phyloP scores from a whole-genome alignment of 2,797 vertebrate species.

The Decapterus maruadsi region DNA sequence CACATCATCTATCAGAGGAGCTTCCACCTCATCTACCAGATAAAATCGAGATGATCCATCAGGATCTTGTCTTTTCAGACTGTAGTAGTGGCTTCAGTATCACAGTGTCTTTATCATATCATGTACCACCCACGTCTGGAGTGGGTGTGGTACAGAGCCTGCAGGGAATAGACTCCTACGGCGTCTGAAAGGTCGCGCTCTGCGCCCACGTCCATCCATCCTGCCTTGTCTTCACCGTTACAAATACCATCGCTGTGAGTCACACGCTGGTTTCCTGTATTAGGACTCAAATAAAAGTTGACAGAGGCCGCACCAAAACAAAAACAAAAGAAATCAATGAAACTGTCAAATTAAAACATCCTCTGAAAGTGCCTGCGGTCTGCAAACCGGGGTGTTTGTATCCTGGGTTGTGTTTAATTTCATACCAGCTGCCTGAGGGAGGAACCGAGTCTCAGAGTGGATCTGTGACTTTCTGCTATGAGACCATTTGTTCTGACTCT shows the following conservation, averaged over 20 bases:
- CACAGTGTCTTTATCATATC: slow-evolving; percentile 10
- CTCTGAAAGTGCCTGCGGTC: slow-evolving; percentile 12
- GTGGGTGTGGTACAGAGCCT: slow-evolving; percentile 8
- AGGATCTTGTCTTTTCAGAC: background rate
- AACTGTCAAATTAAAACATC: slow-evolving; percentile 17
- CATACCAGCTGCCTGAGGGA: background rate
- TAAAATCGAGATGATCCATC: background rate
- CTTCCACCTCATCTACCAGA: too few relatives aligned
- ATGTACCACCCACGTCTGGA: slow-evolving; percentile 8
- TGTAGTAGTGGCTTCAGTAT: background rate
- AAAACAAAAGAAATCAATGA: background rate
- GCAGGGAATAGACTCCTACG: slow-evolving; percentile 45
- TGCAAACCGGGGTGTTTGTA: background rate
- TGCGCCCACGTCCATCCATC: slow-evolving; percentile 39
- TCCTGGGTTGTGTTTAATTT: background rate
- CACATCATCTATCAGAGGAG: too few relatives aligned
- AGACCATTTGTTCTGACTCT: slow-evolving; percentile 3
- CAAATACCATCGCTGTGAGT: slow-evolving; percentile 21
- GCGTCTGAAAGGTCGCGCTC: slow-evolving; percentile 53
- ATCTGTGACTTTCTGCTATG: slow-evolving; percentile 26
- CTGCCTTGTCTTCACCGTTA: slow-evolving; percentile 16
- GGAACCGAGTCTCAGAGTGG: slow-evolving; percentile 3
- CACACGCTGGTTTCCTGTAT: slow-evolving; percentile 11
- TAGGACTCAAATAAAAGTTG: background rate
- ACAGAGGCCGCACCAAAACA: background rate